These are phyloP conservation scores for Oncorhynchus mykiss DNA, from an alignment of 2,113 vertebrate species.

Conservation along the genomic window DNA sequence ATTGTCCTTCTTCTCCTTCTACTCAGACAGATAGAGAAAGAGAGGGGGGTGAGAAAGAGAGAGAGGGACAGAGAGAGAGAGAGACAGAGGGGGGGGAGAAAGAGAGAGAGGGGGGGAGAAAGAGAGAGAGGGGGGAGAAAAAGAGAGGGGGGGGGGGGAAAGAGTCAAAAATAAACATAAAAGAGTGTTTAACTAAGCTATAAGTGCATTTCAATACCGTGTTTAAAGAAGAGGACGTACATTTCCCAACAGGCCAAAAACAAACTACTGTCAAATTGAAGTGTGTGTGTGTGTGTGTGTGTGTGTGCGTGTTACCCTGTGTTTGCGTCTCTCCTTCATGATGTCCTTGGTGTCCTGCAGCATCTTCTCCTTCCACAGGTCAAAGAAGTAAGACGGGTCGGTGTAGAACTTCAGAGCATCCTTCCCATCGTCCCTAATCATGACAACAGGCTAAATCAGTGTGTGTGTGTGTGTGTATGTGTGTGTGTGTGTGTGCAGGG, in stretches of 20 bases:
- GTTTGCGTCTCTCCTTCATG: constrained; percentile 98
- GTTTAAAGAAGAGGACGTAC: too few relatives aligned
- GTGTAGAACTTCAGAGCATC: constrained; percentile 98
- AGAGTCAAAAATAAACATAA: too few relatives aligned
- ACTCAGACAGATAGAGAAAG: constrained; percentile 44
- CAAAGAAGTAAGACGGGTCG: constrained; percentile 97
- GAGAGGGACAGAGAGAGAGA: too few relatives aligned
- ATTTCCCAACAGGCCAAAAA: too few relatives aligned
- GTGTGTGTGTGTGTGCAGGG: too few relatives aligned
- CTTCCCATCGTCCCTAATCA: constrained; percentile 89
- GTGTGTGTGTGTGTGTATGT: too few relatives aligned
- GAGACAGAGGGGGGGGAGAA: background rate
- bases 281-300: background rate
- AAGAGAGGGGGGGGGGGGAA: rapidly evolving
- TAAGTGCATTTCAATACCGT: too few relatives aligned
- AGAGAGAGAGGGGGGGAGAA: rapidly evolving
- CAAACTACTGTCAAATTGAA: too few relatives aligned
- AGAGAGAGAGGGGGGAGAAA: rapidly evolving
- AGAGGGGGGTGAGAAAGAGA: background rate
- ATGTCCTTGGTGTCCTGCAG: constrained; percentile 99
- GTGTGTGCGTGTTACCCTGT: constrained; percentile 79
- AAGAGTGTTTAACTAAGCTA: too few relatives aligned
- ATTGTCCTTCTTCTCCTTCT: constrained; percentile 98
- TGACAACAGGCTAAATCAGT: constrained; percentile 6
- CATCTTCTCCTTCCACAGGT: constrained; percentile 99